phyloP scores from a whole-genome alignment of 1,140 invertebrate species.

The Caenorhabditis inopinata region DNA sequence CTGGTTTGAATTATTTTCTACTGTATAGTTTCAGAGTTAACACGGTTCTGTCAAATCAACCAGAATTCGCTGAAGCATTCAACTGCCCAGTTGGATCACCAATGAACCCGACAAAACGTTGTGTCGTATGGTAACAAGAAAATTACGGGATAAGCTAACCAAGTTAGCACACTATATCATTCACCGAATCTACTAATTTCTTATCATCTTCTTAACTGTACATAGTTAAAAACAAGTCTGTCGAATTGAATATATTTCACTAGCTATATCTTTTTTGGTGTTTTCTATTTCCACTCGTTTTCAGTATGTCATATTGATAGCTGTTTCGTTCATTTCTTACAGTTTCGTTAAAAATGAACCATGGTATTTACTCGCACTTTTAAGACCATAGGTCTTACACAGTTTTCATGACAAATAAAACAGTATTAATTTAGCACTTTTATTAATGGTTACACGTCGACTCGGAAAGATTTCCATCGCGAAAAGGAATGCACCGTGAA shows the following conservation, averaged over 20 bases:
- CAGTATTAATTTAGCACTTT: too few relatives aligned
- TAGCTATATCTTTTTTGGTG: background rate
- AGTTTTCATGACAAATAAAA: too few relatives aligned
- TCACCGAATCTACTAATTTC: constrained; percentile 9
- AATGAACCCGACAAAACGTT: constrained; percentile 83
- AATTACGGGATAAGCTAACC: background rate
- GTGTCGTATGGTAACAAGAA: constrained; percentile 79
- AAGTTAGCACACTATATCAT: background rate
- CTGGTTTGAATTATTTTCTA: background rate
- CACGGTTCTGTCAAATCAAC: constrained; percentile 80
- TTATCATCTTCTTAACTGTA: background rate
- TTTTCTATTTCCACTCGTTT: background rate
- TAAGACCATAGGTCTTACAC: too few relatives aligned
- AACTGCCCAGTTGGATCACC: constrained; percentile 75
- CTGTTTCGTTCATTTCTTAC: constrained; percentile 7
- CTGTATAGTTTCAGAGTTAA: constrained; percentile 74
- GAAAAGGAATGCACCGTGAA: too few relatives aligned
- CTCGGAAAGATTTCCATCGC: too few relatives aligned
- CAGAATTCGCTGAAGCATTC: constrained; percentile 81
- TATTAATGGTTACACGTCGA: too few relatives aligned
- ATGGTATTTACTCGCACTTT: too few relatives aligned
- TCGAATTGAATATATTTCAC: background rate
- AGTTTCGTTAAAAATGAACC: too few relatives aligned
- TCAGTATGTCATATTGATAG: constrained; percentile 40
- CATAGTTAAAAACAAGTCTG: constrained; percentile 17